Evolutionary conservation across 2,797 vertebrate species (phyloP).

Genomic region (Champsocephalus esox): DNA sequence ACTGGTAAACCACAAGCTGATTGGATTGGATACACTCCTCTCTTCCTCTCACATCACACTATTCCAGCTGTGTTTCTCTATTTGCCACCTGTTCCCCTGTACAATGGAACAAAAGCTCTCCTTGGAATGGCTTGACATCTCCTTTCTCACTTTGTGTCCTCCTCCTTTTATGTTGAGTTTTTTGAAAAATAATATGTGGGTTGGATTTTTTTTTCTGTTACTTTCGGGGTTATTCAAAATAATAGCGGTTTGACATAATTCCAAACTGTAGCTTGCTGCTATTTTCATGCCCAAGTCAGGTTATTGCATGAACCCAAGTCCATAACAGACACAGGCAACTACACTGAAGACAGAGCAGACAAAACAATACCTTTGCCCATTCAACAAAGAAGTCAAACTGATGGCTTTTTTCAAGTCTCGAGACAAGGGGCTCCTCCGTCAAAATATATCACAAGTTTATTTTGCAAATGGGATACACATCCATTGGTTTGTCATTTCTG

Average conservation of each 20-base stretch:
- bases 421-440: conserved; percentile 38
- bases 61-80: conserved; percentile 57
- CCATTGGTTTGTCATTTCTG: conserved; percentile 52
- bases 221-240: conserved; percentile 60
- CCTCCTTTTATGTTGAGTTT: conserved; percentile 68
- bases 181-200: conserved; percentile 54
- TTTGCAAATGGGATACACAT: conserved; percentile 80
- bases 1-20: conserved; percentile 65
- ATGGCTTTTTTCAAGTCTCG: conserved; percentile 52
- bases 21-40: conserved; percentile 65
- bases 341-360: conserved; percentile 45
- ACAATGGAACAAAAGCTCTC: conserved; percentile 77
- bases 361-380: conserved; percentile 65
- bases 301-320: conserved; percentile 53
- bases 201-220: conserved; percentile 51
- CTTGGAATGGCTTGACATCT: conserved; percentile 82
- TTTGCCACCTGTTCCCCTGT: conserved; percentile 70
- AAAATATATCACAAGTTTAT: conserved; percentile 43
- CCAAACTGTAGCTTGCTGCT: conserved; percentile 65
- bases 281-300: conserved; percentile 46
- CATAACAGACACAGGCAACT: conserved; percentile 39
- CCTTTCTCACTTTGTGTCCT: conserved; percentile 78
- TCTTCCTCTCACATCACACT: conserved; percentile 63
- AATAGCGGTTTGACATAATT: conserved; percentile 70
- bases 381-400: conserved; percentile 75